Conservation (phyloP, 2,888 invertebrate genomes). For the Chalcis sispes region DNA sequence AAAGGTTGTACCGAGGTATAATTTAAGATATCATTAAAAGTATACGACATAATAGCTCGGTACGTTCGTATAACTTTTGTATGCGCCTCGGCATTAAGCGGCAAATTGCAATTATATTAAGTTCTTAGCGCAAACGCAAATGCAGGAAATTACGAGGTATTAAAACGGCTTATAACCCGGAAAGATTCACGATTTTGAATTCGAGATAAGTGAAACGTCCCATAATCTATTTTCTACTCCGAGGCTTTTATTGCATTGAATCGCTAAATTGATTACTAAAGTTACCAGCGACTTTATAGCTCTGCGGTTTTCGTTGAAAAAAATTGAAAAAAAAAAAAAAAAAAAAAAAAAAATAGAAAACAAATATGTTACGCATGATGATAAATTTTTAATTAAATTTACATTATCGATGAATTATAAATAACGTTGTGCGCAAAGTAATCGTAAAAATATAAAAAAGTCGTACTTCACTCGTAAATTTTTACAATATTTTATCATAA, state of each 20-base stretch:
- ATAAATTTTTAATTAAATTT: no score
- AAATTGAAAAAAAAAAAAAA: neutral
- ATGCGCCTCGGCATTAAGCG: conserved; percentile 9
- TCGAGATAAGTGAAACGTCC: conserved; percentile 35
- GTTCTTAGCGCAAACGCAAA: neutral
- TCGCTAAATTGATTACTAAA: conserved; percentile 30
- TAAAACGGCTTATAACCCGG: conserved; percentile 32
- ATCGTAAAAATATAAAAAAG: no score
- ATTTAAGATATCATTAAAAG: conserved; percentile 2
- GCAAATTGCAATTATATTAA: conserved; percentile 25
- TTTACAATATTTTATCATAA: no score
- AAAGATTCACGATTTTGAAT: conserved; percentile 31
- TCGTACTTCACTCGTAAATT: no score
- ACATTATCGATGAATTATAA: no score
- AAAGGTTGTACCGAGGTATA: neutral
- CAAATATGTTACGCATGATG: neutral
- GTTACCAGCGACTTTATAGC: conserved; percentile 24
- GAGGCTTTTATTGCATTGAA: conserved; percentile 26
- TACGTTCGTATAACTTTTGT: neutral
- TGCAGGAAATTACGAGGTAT: conserved; percentile 25
- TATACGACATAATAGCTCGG: neutral
- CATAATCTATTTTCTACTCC: conserved; percentile 43
- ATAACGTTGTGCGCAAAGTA: no score
- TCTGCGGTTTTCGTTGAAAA: conserved; percentile 11
- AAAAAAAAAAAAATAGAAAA: neutral